Evolutionary conservation across 2,113 vertebrate genomes (phyloP).

Genomic region (Eubucco bourcierii): DNA sequence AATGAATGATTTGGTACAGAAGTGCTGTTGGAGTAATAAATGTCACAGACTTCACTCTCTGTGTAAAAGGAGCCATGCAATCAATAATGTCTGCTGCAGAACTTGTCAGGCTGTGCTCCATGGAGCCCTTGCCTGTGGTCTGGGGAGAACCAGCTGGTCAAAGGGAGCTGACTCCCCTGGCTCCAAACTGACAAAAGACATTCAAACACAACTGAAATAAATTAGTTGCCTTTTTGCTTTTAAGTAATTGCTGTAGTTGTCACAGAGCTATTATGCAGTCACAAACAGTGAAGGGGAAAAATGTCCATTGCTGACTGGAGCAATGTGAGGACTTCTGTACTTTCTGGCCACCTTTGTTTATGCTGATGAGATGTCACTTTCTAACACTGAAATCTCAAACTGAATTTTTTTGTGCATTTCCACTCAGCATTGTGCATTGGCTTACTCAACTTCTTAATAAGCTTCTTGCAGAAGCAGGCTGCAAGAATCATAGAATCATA

Average conservation of each 20-base stretch:
- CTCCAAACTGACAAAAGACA: not conserved
- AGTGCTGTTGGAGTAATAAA: not conserved
- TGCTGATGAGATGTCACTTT: not conserved
- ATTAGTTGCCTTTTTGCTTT: not conserved
- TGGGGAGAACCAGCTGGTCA: not conserved
- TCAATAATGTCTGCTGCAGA: not conserved
- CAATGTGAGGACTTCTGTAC: not conserved
- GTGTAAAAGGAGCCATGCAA: fast-evolving
- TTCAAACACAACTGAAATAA: not conserved
- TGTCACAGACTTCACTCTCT: not conserved
- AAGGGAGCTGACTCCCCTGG: not conserved
- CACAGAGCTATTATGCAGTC: not conserved
- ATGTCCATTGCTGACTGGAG: not conserved
- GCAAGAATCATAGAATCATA: too few species aligned
- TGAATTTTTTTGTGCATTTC: not conserved
- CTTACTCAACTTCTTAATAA: not conserved
- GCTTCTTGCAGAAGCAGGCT: not conserved
- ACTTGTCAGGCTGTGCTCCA: not conserved
- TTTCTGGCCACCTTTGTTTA: not conserved
- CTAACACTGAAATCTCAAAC: not conserved
- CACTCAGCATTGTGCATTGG: not conserved
- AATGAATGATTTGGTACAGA: not conserved
- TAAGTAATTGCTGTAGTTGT: not conserved
- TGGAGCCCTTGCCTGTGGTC: not conserved
- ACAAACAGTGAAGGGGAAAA: not conserved